Evolutionary conservation across 2,113 vertebrate species (phyloP).

Genomic region (Clupea harengus): DNA sequence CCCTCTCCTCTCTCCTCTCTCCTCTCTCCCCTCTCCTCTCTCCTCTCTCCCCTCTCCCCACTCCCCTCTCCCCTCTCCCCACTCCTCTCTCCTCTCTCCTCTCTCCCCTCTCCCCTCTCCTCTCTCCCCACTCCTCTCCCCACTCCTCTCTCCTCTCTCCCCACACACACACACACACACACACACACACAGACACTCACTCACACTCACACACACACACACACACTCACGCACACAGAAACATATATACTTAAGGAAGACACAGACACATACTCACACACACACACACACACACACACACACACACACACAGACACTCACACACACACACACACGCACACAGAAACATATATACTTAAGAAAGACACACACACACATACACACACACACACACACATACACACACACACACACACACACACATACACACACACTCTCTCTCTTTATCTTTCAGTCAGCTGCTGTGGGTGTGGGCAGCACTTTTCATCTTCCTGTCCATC

Average conservation of each 20-base stretch:
- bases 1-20: too few relatives aligned
- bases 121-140: slow-evolving; percentile 55
- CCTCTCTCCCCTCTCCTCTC: slow-evolving; percentile 60
- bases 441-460: not conserved
- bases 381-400: not conserved
- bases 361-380: not conserved
- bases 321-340: not conserved
- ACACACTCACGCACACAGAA: not conserved
- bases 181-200: not conserved
- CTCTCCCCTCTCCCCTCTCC: too few relatives aligned
- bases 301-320: too few relatives aligned
- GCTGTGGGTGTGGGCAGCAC: not conserved
- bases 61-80: slow-evolving; percentile 57
- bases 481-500: not conserved
- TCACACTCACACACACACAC: not conserved
- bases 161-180: too few relatives aligned
- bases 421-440: too few relatives aligned
- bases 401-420: not conserved
- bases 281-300: slow-evolving; percentile 2
- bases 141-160: too few relatives aligned
- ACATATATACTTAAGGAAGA: not conserved
- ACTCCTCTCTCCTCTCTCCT: too few relatives aligned
- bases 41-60: slow-evolving; percentile 57
- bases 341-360: not conserved
- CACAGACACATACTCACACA: not conserved